These are phyloP conservation scores for Drosophila suboccidentalis DNA, from an alignment of 2,888 invertebrate species.

Conservation along the genomic window DNA sequence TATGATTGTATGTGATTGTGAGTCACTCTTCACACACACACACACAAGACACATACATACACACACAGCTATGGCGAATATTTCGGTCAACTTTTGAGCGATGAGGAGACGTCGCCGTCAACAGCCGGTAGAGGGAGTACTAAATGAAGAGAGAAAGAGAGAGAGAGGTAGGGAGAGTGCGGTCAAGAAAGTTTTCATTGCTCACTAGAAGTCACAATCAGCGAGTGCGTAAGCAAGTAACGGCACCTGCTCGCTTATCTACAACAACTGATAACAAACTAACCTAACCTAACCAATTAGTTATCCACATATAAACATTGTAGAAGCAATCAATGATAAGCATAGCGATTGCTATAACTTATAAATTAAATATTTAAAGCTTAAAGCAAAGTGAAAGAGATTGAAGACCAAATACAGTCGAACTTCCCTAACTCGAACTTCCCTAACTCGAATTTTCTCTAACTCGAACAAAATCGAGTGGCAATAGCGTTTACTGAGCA, in stretches of 20 bases:
- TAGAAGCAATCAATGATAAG: constrained; percentile 27
- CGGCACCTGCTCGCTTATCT: background rate
- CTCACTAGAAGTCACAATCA: background rate
- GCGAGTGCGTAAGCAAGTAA: background rate
- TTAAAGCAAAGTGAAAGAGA: constrained; percentile 2
- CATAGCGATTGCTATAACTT: constrained; percentile 1
- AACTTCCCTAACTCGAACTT: no score
- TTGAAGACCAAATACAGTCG: background rate
- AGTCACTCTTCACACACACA: constrained; percentile 32
- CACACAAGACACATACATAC: constrained; percentile 7
- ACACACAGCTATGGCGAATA: constrained; percentile 29
- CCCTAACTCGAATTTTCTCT: no score
- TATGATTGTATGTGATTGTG: constrained; percentile 12
- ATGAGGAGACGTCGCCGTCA: background rate
- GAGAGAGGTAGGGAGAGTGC: background rate
- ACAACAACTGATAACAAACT: constrained; percentile 55
- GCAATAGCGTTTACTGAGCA: no score
- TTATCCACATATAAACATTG: constrained; percentile 1
- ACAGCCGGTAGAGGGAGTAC: constrained; percentile 1
- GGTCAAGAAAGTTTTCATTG: background rate
- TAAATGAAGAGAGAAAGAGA: no score
- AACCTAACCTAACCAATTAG: constrained; percentile 60
- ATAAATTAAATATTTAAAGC: constrained; percentile 3
- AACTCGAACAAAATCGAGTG: no score
- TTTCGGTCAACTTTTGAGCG: constrained; percentile 43